Evolutionary conservation across 2,113 vertebrate genomes (phyloP), one percentile per base, ranked within the genome.

Genomic region (Herpetotheres cachinnans): DNA sequence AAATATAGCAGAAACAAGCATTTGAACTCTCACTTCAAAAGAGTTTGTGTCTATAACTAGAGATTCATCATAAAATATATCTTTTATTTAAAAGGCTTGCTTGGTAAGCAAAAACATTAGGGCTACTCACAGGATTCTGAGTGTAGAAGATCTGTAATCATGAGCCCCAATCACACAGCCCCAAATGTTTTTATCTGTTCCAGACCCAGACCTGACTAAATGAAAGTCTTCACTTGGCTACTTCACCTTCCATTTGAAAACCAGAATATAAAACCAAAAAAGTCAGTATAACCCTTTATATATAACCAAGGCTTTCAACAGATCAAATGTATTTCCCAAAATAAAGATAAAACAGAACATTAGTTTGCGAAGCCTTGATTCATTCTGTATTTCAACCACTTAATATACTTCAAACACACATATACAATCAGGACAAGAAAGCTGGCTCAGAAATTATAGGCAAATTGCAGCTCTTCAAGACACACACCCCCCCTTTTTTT

Each of bases 321-420:
- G 93, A 95, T 95, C 85, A 94, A 95, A 92, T 92, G 47, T 86
- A 86, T 87, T 94, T 95, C 82, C 61, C 46, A 24, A 96, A 95
- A 96, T 96, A 94, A 97, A 97, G 81, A 93, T 96, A 91, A 96
- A 96, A 86, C 78, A 65, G 92, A 90, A 86, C 74, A 86, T 70
- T 94, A 86, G 89, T 96, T 94, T 93, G 76, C 89, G 82, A 91
- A 94, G 67, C 72, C 62, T 73, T 93, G 65, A 93, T 90, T 96
- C 76, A n/a, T 86, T 96, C 55, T 80, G 65, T 42, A 85, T 96
- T 82, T 95, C 86, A 91, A 16, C 59, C 74, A 94, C 69, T 94
- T 96, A 86, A 90, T 93, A 80, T 79, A 88, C 91, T 96, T 96
- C 86, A 95, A 82, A 81, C 34, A 52, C 58, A 80, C n/a, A 30